Conservation (phyloP, 2,888 invertebrate species). For the Drosophila nigricruria region DNA sequence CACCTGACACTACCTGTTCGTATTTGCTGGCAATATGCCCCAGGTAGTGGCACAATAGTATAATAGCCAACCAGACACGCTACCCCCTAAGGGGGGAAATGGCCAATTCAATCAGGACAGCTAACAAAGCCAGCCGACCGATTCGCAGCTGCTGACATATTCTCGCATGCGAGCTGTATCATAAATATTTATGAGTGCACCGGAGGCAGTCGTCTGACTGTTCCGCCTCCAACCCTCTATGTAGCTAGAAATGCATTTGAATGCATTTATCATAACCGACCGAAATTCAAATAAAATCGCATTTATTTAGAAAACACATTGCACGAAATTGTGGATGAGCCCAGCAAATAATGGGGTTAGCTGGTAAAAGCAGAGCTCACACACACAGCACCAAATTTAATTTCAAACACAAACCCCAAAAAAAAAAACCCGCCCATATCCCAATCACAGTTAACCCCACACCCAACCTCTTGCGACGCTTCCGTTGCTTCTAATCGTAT, state of each 20-base stretch:
- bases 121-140: conserved; percentile 17
- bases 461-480: conserved; percentile 6
- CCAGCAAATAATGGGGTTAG: neutral
- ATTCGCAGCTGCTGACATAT: conserved; percentile 19
- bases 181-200: conserved; percentile 57
- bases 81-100: conserved; percentile 12
- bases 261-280: conserved; percentile 60
- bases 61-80: neutral
- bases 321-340: conserved; percentile 1
- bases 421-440: conserved; percentile 52
- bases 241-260: conserved; percentile 54
- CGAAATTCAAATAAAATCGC: conserved; percentile 44
- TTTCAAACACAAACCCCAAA: conserved; percentile 69
- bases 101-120: conserved; percentile 54
- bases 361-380: conserved; percentile 7
- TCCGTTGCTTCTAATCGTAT: conserved; percentile 28
- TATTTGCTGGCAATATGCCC: conserved; percentile 4
- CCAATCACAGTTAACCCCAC: conserved; percentile 60
- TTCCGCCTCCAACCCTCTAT: conserved; percentile 18
- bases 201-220: conserved; percentile 1
- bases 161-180: conserved; percentile 21
- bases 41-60: conserved; percentile 12
- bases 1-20: conserved; percentile 15
- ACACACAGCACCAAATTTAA: conserved; percentile 64
- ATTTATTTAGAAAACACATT: conserved; percentile 53